Evolutionary conservation across 1,140 invertebrate species (phyloP).

Genomic region (Neodiprion fabricii): DNA sequence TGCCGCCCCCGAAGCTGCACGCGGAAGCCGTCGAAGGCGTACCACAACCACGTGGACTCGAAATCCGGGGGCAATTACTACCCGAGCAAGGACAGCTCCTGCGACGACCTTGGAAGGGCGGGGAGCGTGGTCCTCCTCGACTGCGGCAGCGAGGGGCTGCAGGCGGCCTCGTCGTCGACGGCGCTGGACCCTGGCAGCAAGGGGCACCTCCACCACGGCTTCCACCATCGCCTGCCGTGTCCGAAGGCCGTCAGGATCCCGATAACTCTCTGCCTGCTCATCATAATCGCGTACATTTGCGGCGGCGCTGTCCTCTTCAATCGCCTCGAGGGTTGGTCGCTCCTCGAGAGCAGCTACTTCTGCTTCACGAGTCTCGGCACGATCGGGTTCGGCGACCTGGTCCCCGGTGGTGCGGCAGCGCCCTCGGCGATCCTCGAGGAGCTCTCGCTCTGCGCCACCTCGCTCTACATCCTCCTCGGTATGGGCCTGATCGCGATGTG

Average conservation of each 20-base stretch:
- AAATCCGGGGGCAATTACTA: slow-evolving; percentile 45
- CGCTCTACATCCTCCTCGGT: slow-evolving; percentile 90
- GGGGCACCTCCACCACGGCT: slow-evolving; percentile 28
- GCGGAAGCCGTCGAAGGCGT: slow-evolving; percentile 47
- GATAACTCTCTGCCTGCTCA: slow-evolving; percentile 85
- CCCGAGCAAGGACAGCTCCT: slow-evolving; percentile 53
- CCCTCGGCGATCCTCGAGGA: slow-evolving; percentile 76
- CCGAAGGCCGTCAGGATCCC: slow-evolving; percentile 74
- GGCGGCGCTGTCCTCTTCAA: slow-evolving; percentile 91
- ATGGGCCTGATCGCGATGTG: slow-evolving; percentile 97
- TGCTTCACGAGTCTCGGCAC: slow-evolving; percentile 92
- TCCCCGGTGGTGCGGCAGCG: slow-evolving; percentile 74
- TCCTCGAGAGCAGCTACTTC: slow-evolving; percentile 90
- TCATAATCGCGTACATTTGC: slow-evolving; percentile 89
- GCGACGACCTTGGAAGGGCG: slow-evolving; percentile 50
- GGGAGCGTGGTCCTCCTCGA: slow-evolving; percentile 50
- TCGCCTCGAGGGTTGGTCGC: slow-evolving; percentile 87
- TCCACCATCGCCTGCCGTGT: slow-evolving; percentile 53
- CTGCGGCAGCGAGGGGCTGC: slow-evolving; percentile 52
- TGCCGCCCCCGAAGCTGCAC: slow-evolving; percentile 52
- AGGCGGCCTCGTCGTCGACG: slow-evolving; percentile 50
- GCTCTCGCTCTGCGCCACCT: slow-evolving; percentile 79
- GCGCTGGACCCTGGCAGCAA: slow-evolving; percentile 34
- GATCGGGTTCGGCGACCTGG: slow-evolving; percentile 87
- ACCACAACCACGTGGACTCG: slow-evolving; percentile 56